Conservation (phyloP, 2,888 invertebrate species). For the Papilio gigon region DNA sequence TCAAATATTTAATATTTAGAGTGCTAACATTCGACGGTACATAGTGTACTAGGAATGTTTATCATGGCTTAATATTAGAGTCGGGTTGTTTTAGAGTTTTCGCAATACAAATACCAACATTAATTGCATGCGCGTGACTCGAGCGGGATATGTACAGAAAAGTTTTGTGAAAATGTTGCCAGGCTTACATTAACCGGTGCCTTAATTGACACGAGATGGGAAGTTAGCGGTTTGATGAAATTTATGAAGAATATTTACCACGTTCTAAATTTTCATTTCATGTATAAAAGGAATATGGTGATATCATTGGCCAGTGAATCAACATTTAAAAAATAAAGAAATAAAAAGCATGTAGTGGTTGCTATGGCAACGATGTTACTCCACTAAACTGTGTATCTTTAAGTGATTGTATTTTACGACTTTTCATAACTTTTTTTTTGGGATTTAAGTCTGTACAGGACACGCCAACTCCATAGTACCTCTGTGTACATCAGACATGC, state of each 20-base stretch:
- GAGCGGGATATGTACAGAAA: background rate
- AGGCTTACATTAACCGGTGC: conserved; percentile 7
- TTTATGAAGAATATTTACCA: background rate
- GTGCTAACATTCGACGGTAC: background rate
- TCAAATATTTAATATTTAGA: background rate
- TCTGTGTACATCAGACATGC: too few species aligned
- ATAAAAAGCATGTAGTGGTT: too few species aligned
- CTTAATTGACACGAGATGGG: conserved; percentile 19
- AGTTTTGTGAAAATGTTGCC: conserved; percentile 24
- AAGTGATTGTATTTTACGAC: too few species aligned
- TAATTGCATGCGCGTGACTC: conserved; percentile 24
- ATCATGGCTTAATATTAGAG: conserved; percentile 21
- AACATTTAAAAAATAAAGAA: too few species aligned
- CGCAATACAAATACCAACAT: conserved; percentile 25
- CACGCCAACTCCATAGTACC: too few species aligned
- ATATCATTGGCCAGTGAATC: too few species aligned
- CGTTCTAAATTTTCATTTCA: too few species aligned
- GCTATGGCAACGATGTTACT: too few species aligned
- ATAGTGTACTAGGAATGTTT: conserved; percentile 5
- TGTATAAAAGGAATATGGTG: too few species aligned
- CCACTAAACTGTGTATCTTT: too few species aligned
- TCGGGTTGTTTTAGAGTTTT: conserved; percentile 32
- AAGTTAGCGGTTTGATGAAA: background rate
- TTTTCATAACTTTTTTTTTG: too few species aligned
- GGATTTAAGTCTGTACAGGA: too few species aligned